Percentiles rank a stretch among this genome's conserved stretches.
phyloP scores from a whole-genome alignment of 2,888 invertebrate genomes.

The Peribatodes rhomboidaria region DNA sequence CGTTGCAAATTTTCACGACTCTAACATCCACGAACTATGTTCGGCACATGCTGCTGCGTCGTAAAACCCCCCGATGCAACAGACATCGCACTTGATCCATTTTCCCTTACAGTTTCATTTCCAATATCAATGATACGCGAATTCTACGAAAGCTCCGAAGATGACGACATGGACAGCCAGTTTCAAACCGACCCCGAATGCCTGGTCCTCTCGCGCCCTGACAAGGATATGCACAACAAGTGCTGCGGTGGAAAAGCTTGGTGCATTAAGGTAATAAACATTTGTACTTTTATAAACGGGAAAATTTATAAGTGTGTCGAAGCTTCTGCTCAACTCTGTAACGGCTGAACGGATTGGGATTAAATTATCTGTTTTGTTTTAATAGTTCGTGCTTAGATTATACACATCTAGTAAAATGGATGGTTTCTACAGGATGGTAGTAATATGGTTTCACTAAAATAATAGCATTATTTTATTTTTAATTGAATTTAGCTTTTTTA shows the following conservation, averaged over 20 bases:
- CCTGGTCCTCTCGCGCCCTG: constrained; percentile 68
- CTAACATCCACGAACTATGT: too few relatives aligned
- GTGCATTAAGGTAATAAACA: constrained; percentile 91
- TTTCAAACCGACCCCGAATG: constrained; percentile 78
- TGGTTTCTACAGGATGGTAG: background rate
- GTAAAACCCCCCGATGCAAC: too few relatives aligned
- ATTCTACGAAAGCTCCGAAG: constrained; percentile 79
- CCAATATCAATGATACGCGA: constrained; percentile 76
- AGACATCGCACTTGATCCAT: background rate
- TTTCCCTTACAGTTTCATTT: constrained; percentile 1
- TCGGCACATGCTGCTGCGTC: too few relatives aligned
- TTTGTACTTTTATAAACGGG: background rate
- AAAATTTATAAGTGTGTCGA: background rate
- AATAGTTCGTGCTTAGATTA: too few relatives aligned
- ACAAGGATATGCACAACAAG: constrained; percentile 92
- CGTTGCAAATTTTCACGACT: too few relatives aligned
- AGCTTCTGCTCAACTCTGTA: background rate
- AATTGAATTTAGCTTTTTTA: too few relatives aligned
- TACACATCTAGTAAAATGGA: too few relatives aligned
- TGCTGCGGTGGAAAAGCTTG: constrained; percentile 94
- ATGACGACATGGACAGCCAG: constrained; percentile 79
- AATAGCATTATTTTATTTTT: too few relatives aligned
- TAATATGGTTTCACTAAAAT: too few relatives aligned
- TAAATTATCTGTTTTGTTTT: too few relatives aligned
- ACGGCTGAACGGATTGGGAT: too few relatives aligned